Conservation (phyloP, 2,113 vertebrate genomes). For the Xiphophorus couchianus region DNA sequence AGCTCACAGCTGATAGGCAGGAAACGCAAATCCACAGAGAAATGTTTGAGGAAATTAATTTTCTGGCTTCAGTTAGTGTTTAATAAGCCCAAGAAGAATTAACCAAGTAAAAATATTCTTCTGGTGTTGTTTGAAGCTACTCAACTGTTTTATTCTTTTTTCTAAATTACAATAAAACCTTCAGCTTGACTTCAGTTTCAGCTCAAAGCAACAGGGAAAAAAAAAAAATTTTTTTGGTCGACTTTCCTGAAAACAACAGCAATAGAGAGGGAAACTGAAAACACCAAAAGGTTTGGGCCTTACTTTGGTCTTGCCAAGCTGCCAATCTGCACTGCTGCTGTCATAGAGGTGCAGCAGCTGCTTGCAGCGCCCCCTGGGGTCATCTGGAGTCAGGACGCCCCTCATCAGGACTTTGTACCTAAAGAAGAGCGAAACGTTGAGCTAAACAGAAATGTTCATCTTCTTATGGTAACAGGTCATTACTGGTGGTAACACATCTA, state of each 20-base stretch:
- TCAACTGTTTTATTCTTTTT: not conserved
- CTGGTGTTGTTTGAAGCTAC: not conserved
- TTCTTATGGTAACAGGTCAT: not conserved
- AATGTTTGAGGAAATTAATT: not conserved
- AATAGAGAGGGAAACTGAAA: not conserved
- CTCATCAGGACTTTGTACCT: constrained; percentile 92
- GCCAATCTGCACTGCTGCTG: constrained; percentile 86
- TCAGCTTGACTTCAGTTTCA: not conserved
- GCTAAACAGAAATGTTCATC: not conserved
- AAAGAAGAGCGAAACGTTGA: not conserved
- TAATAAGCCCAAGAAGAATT: not conserved
- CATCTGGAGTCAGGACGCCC: constrained; percentile 77
- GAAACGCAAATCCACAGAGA: not conserved
- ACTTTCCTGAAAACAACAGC: too few species aligned
- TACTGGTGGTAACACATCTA: not conserved
- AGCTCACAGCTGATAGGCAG: not conserved
- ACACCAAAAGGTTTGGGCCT: not conserved
- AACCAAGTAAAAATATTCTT: not conserved
- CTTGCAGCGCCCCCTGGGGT: constrained; percentile 83
- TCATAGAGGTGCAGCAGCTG: constrained; percentile 87
- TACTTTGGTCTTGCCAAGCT: constrained; percentile 94
- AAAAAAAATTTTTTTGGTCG: too few species aligned
- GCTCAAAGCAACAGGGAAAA: not conserved
- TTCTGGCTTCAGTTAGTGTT: not conserved
- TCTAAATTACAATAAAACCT: not conserved